Evolutionary conservation across 2,888 invertebrate species (phyloP).

Genomic region (Meta bourneti): DNA sequence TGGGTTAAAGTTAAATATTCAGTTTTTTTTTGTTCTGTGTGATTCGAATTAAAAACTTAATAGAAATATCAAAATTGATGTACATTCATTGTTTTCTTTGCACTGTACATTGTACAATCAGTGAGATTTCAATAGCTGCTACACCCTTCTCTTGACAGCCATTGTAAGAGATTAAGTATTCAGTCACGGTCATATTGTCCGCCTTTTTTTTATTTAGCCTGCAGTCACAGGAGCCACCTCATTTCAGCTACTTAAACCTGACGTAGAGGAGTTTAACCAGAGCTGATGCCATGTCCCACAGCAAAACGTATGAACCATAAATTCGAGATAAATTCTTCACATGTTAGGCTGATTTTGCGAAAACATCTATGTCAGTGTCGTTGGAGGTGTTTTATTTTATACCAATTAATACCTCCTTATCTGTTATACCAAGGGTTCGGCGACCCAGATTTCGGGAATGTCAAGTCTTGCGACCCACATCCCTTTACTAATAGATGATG

Average conservation of each 20-base stretch:
- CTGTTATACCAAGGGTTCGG: too few species aligned
- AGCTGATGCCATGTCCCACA: not conserved
- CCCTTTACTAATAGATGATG: too few species aligned
- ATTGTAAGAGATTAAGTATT: not conserved
- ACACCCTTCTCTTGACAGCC: not conserved
- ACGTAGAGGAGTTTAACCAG: not conserved
- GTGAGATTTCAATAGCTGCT: not conserved
- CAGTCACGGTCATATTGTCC: not conserved
- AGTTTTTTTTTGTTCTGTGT: too few species aligned
- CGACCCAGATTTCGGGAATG: too few species aligned
- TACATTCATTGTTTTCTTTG: not conserved
- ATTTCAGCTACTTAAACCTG: not conserved
- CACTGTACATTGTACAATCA: not conserved
- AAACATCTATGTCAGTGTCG: not conserved
- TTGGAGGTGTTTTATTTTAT: not conserved
- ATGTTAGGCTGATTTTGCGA: not conserved
- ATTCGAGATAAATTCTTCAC: not conserved
- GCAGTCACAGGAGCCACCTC: not conserved
- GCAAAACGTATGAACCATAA: not conserved
- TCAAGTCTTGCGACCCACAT: not conserved
- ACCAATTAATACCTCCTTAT: not conserved
- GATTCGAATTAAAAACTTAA: too few species aligned
- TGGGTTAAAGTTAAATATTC: too few species aligned
- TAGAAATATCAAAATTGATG: too few species aligned
- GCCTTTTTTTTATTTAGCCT: not conserved